phyloP scores from a whole-genome alignment of 2,113 vertebrate species.

The Phoenicopterus ruber region DNA sequence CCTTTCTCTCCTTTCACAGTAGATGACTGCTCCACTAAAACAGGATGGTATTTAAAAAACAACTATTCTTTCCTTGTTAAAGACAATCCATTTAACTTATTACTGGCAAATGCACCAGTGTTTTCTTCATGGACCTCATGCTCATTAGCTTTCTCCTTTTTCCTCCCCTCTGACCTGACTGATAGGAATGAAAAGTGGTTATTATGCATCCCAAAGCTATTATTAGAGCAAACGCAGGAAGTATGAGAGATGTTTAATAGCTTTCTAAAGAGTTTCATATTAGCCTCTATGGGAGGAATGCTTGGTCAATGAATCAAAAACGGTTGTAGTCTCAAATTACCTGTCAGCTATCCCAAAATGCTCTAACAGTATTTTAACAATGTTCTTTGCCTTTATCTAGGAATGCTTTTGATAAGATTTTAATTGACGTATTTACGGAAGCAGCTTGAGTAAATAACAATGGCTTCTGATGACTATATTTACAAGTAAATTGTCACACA shows the following conservation, averaged over 20 bases:
- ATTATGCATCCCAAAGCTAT: neutral
- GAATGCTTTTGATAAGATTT: neutral
- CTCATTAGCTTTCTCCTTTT: neutral
- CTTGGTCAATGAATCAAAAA: constrained; percentile 36
- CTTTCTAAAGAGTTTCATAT: neutral
- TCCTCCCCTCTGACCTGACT: neutral
- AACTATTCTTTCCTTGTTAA: neutral
- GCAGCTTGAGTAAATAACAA: neutral
- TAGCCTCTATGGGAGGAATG: neutral
- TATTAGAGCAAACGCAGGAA: neutral
- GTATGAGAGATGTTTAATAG: neutral
- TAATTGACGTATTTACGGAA: constrained; percentile 17
- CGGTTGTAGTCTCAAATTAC: neutral
- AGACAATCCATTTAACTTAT: neutral
- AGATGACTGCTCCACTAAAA: neutral
- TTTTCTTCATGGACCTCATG: neutral
- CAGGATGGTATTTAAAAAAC: neutral
- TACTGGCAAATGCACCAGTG: neutral
- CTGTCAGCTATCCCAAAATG: neutral
- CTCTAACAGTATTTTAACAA: neutral
- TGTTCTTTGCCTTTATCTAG: neutral
- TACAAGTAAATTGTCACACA: constrained; percentile 19
- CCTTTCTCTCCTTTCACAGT: neutral
- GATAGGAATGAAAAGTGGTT: neutral
- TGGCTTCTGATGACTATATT: neutral